Evolutionary conservation across 2,888 invertebrate genomes (phyloP).

Genomic region (Ypsolopha scabrella): DNA sequence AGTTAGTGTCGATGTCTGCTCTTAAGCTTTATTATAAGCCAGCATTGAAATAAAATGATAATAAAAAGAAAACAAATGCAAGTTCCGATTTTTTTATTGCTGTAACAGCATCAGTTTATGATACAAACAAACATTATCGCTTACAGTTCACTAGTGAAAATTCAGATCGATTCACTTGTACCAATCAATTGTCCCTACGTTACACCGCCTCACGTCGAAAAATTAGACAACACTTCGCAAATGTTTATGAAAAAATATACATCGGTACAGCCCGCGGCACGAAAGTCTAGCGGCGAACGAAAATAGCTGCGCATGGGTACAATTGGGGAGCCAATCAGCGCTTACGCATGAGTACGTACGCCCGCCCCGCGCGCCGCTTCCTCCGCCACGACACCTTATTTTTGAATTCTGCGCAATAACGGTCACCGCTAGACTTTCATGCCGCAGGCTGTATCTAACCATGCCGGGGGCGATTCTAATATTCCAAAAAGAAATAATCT

Average conservation of each 20-base stretch:
- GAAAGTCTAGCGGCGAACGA: too few species aligned
- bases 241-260: conserved; percentile 28
- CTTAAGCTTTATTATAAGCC: too few species aligned
- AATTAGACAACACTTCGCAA: conserved; percentile 3
- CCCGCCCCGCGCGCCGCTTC: too few species aligned
- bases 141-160: conserved; percentile 57
- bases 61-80: conserved; percentile 22
- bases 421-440: too few species aligned
- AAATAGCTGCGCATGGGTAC: too few species aligned
- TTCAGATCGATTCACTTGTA: conserved; percentile 50
- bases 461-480: conserved; percentile 1
- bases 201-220: conserved; percentile 10
- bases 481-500: background rate
- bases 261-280: too few species aligned
- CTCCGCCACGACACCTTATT: too few species aligned
- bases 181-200: conserved; percentile 23
- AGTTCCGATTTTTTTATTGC: conserved; percentile 65
- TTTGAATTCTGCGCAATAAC: too few species aligned
- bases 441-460: too few species aligned
- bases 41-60: conserved; percentile 17
- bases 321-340: too few species aligned
- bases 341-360: too few species aligned
- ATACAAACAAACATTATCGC: conserved; percentile 62
- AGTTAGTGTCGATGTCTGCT: too few species aligned
- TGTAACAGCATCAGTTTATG: conserved; percentile 62